Evolutionary conservation across 2,113 vertebrate genomes (phyloP).

Genomic region (Halichoeres trimaculatus): DNA sequence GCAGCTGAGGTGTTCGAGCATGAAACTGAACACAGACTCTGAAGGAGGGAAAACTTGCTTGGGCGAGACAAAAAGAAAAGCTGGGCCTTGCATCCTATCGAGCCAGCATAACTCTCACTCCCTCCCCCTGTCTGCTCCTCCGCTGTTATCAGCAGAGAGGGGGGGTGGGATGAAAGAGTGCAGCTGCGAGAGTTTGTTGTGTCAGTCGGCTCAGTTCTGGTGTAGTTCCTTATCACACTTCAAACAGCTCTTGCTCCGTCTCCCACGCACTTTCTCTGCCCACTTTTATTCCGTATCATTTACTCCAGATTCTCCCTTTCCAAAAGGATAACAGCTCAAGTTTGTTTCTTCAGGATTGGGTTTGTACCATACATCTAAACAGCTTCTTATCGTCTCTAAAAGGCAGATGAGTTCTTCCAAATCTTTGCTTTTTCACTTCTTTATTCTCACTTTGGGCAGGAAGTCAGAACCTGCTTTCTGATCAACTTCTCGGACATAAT

Average conservation of each 20-base stretch:
- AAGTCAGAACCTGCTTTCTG: neutral
- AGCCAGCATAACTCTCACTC: slow-evolving; percentile 47
- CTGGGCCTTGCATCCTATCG: slow-evolving; percentile 43
- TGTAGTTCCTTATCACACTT: slow-evolving; percentile 73
- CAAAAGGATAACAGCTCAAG: slow-evolving; percentile 33
- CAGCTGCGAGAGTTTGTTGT: slow-evolving; percentile 76
- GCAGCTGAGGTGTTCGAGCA: neutral
- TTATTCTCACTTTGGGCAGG: neutral
- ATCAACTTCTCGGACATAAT: neutral
- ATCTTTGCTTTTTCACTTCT: neutral
- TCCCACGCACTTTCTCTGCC: slow-evolving; percentile 54
- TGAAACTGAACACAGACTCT: slow-evolving; percentile 10
- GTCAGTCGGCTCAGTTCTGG: slow-evolving; percentile 62
- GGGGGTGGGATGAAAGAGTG: slow-evolving; percentile 62
- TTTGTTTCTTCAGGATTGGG: slow-evolving; percentile 16
- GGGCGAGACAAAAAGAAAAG: slow-evolving; percentile 40
- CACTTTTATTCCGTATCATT: slow-evolving; percentile 39
- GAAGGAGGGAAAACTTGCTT: neutral
- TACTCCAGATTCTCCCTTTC: slow-evolving; percentile 51
- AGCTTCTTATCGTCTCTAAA: slow-evolving; percentile 14
- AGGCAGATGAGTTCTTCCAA: neutral
- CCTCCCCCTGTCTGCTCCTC: slow-evolving; percentile 34
- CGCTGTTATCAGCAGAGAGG: slow-evolving; percentile 68
- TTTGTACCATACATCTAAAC: slow-evolving; percentile 31
- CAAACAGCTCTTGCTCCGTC: slow-evolving; percentile 62